Percentiles rank a stretch among this genome's conserved stretches.
Evolutionary conservation across 2,113 vertebrate species (phyloP).

Genomic region (Cynocephalus volans): DNA sequence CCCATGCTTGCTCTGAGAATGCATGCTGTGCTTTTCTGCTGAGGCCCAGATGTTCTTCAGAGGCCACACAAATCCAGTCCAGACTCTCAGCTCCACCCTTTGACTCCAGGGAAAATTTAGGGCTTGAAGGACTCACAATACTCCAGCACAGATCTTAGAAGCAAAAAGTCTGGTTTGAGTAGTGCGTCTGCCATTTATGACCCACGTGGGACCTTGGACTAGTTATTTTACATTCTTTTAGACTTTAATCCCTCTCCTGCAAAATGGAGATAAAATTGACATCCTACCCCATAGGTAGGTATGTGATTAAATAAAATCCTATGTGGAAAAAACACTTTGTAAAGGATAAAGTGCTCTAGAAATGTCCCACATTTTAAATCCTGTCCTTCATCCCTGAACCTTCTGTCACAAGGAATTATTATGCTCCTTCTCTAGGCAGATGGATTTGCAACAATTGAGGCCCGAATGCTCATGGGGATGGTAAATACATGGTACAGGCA

Average conservation of each 20-base stretch:
- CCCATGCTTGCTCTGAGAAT: accelerated
- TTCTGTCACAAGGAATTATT: neutral
- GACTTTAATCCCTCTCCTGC: neutral
- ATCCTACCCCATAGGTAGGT: neutral
- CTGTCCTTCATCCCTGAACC: neutral
- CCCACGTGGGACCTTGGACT: neutral
- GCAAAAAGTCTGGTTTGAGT: neutral
- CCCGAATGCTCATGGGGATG: neutral
- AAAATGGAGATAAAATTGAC: slow-evolving; percentile 40
- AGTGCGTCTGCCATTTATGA: neutral
- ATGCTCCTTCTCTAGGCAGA: neutral
- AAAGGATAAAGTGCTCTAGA: neutral
- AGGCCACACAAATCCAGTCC: neutral
- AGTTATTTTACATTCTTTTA: neutral
- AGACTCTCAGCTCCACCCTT: neutral
- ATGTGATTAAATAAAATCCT: neutral
- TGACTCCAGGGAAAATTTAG: neutral
- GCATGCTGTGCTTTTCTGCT: neutral
- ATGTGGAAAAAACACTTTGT: neutral
- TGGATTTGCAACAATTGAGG: neutral
- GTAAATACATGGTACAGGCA: too few relatives aligned
- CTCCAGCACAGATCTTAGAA: neutral
- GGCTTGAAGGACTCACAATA: neutral
- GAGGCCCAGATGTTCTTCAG: neutral
- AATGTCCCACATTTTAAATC: neutral